Evolutionary conservation across 2,113 vertebrate genomes (phyloP), one percentile per base, ranked within the genome.

Genomic region (Percina caprodes): DNA sequence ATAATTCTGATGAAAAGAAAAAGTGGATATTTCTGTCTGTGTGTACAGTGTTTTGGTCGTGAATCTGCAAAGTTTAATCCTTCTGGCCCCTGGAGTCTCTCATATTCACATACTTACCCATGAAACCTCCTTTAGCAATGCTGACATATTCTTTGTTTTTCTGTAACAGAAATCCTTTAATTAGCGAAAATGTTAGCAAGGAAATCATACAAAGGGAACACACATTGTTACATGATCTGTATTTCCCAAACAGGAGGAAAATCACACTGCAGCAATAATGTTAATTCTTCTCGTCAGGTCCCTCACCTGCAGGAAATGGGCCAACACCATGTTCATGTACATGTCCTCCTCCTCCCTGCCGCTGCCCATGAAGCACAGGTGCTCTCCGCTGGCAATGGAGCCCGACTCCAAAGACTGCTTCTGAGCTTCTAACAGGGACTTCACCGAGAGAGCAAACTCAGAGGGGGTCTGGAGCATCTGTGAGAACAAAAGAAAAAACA

Each of bases 281-380:
- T n/a, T 4, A 10, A 9, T 19, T 15, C 15, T 69, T 54, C 4
- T 18, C 21, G 60, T 7, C 54, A 4, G 0, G 8, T 12, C 15
- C 2, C 89, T 70, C 91, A 99, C 98, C 98, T 99, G 98, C 69
- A 99, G 92, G 84, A 99, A 99, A 88, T 99, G 98, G 24, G 98
- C 98, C 45, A 99, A 93, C 80, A 99, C 98, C 98, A 99, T 99
- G 94, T 99, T 99, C 98, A 99, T 99, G 86, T 99, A 99, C 98
- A 99, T 99, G 93, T 99, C 98, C 91, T 99, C 98, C 78, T 99
- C 98, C 83, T 99, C 98, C n/a, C 98, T 94, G 73, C 98, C 98
- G 45, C 98, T 99, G 86, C 98, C 98, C 98, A 99, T 99, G 90
- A 99, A 99, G 89, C 98, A 99, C 72, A 99, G 95, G 67, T 99